Conservation (phyloP, 1,140 invertebrate species). For the Drosophila eugracilis region DNA sequence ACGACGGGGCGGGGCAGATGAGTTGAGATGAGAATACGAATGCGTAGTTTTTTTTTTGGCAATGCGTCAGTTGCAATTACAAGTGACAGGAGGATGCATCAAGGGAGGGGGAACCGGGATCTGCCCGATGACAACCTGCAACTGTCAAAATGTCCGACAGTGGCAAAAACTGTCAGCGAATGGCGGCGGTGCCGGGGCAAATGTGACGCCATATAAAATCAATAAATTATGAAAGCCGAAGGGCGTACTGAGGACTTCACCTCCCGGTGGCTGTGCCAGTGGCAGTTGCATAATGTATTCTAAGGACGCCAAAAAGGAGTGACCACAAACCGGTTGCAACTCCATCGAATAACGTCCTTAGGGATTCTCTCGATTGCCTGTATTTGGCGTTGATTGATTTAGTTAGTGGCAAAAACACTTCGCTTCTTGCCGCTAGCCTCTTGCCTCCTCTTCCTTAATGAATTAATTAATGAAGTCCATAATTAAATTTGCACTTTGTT, state of each 20-base stretch:
- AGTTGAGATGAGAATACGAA: slow-evolving; percentile 21
- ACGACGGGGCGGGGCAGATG: slow-evolving; percentile 19
- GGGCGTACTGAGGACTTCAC: slow-evolving; percentile 8
- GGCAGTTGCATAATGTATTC: slow-evolving; percentile 76
- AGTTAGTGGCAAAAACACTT: slow-evolving; percentile 49
- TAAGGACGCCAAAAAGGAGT: slow-evolving; percentile 63
- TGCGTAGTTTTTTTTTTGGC: slow-evolving; percentile 74
- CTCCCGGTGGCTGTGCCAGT: slow-evolving; percentile 8
- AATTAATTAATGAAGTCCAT: slow-evolving; percentile 77
- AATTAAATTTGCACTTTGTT: slow-evolving; percentile 79
- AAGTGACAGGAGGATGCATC: slow-evolving; percentile 58
- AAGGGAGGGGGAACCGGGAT: not conserved
- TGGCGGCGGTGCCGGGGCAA: slow-evolving; percentile 46
- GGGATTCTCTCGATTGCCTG: slow-evolving; percentile 51
- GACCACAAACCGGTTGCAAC: slow-evolving; percentile 59
- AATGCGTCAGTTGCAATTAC: slow-evolving; percentile 81
- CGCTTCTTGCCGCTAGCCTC: slow-evolving; percentile 10
- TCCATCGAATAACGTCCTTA: slow-evolving; percentile 56
- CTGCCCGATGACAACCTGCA: slow-evolving; percentile 68
- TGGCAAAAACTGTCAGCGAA: slow-evolving; percentile 77
- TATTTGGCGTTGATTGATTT: slow-evolving; percentile 83
- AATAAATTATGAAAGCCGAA: slow-evolving; percentile 75
- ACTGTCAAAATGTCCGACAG: slow-evolving; percentile 79
- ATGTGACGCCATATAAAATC: slow-evolving; percentile 83
- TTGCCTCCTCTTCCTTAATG: slow-evolving; percentile 52